Base-by-base conservation (phyloP, 2,888 invertebrate genomes). In the Dryobotodes eremita region DNA sequence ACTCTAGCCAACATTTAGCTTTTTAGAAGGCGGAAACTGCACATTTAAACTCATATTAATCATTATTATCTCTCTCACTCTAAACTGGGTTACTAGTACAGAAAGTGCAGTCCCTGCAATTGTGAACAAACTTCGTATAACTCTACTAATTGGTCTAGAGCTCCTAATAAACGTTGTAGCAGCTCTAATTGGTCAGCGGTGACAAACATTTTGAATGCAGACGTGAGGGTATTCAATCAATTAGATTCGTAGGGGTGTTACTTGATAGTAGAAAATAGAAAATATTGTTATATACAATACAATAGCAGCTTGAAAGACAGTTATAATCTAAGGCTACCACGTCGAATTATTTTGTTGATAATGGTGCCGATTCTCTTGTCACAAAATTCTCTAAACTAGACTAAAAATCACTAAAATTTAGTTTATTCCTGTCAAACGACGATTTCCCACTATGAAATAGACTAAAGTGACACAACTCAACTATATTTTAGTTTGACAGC, bases 61-160 rank as follows among this genome's bases (percentile, higher is more conserved):
- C 42, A 61, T 50, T 31, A 61, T 62, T 23, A 62, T 66, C 15
- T 31, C 2, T 31, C 1, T 36, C 6, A 15, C 70, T 66, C 66
- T 73, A 42, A 78, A 82, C 66, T 75, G 1, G 68, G 75, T 55
- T 42, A 75, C 46, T 62, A 74, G 50, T 42, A 46, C 46, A 17
- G 53, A 66, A n/a, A 57, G 23, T 26, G 75, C 66, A n/a, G 59
- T 80, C 20, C n/a, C 11, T 59, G 55, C 50, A 81, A 65, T 68
- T 50, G 62, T 72, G 62, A 62, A 17, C 13, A 46, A 68, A 69
- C 71, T 82, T 73, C 26, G 57, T 55, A 36, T 17, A 64, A 82
- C 55, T 61, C 57, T 64, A 50, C 78, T 82, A 82, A 78, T 82
- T 82, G 82, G 31, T 82, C 68, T 13, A 31, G 36, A 69, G 42